phyloP scores from a whole-genome alignment of 2,797 vertebrate genomes.

The Perodicticus potto region DNA sequence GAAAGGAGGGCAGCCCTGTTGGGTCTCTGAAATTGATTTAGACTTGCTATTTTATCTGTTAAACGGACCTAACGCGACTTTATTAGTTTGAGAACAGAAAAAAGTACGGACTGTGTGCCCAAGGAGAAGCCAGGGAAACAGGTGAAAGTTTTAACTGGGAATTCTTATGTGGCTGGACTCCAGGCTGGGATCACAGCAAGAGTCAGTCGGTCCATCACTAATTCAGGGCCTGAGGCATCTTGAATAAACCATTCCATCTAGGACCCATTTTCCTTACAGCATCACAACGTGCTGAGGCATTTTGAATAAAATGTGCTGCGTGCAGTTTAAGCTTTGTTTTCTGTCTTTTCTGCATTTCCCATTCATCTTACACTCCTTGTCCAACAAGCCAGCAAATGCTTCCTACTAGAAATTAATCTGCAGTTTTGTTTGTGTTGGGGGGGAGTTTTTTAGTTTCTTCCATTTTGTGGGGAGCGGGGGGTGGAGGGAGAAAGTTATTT shows the following conservation, averaged over 20 bases:
- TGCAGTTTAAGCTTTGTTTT: neutral
- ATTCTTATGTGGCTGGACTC: neutral
- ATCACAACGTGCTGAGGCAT: neutral
- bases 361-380: neutral
- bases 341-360: neutral
- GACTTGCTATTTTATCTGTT: neutral
- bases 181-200: too few species aligned
- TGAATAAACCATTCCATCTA: neutral
- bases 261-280: neutral
- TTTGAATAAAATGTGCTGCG: neutral
- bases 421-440: neutral
- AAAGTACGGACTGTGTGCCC: neutral
- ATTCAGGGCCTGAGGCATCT: neutral
- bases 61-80: neutral
- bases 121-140: neutral
- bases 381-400: neutral
- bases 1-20: neutral
- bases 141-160: neutral
- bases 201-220: neutral
- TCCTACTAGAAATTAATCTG: neutral
- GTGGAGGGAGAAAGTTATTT: neutral
- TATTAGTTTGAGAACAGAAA: neutral
- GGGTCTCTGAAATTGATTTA: neutral
- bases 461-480: neutral
- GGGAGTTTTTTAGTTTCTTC: neutral